Percentiles rank a stretch among this genome's conserved stretches.
These are phyloP conservation scores for Nomada hirtipes DNA, from an alignment of 2,888 invertebrate species.

Conservation along the genomic window DNA sequence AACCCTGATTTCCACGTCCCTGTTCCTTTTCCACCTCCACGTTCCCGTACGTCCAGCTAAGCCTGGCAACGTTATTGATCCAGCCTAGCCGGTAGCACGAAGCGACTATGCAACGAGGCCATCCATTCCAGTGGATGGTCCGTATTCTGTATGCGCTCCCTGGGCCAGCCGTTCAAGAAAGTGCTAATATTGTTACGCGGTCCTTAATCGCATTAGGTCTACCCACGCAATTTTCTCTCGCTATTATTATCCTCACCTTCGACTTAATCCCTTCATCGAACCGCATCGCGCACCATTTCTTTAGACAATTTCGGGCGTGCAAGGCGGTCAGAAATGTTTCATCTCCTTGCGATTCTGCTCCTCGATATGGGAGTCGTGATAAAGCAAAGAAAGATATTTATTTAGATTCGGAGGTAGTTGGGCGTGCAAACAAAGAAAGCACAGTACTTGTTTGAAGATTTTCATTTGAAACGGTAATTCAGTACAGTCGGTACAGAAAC, in stretches of 20 bases:
- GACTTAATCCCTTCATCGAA: neutral
- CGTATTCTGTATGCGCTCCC: constrained; percentile 5
- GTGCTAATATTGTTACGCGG: constrained; percentile 33
- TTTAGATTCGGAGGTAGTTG: too few relatives aligned
- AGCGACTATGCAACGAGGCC: constrained; percentile 72
- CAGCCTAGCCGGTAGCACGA: constrained; percentile 62
- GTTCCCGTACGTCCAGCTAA: constrained; percentile 62
- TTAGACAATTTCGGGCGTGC: too few relatives aligned
- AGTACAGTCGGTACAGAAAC: too few relatives aligned
- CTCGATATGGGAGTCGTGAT: too few relatives aligned
- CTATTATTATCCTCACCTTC: neutral
- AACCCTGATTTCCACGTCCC: constrained; percentile 43
- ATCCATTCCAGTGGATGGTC: constrained; percentile 61
- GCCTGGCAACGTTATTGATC: constrained; percentile 69
- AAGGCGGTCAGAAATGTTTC: too few relatives aligned
- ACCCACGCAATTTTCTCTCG: neutral
- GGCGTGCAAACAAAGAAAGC: too few relatives aligned
- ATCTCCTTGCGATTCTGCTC: too few relatives aligned
- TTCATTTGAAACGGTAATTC: too few relatives aligned
- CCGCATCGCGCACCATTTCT: neutral
- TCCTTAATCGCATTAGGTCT: constrained; percentile 17
- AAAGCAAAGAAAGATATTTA: too few relatives aligned
- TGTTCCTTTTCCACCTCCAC: constrained; percentile 48
- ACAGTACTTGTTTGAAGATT: too few relatives aligned
- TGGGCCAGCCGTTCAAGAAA: constrained; percentile 7